Conservation (phyloP, 2,888 invertebrate species). For the Ptilodon capucinus region DNA sequence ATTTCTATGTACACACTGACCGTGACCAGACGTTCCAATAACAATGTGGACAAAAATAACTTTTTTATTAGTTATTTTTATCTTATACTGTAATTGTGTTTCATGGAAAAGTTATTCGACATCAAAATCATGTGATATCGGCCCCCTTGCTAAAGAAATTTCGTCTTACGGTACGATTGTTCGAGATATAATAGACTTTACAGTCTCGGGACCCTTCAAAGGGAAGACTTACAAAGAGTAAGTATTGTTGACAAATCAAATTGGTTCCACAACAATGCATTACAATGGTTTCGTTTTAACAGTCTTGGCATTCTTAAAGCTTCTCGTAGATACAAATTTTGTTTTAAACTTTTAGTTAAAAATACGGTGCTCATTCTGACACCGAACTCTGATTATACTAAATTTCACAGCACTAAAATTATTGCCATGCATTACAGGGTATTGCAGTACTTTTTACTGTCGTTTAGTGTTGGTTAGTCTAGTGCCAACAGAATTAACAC, state of each 20-base stretch:
- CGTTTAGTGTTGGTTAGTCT: too few relatives aligned
- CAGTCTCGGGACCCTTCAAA: conserved; percentile 76
- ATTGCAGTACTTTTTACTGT: too few relatives aligned
- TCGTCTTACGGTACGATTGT: conserved; percentile 79
- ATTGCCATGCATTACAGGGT: too few relatives aligned
- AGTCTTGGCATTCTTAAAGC: not conserved
- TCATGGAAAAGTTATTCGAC: conserved; percentile 2
- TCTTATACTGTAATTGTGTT: not conserved
- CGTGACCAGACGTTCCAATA: conserved; percentile 5
- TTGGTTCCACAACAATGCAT: not conserved
- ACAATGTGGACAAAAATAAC: conserved; percentile 11
- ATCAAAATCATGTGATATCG: conserved; percentile 43
- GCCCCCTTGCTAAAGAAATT: conserved; percentile 79
- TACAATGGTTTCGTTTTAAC: not conserved
- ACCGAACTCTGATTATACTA: too few relatives aligned
- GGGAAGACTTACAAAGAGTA: conserved; percentile 81
- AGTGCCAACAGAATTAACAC: too few relatives aligned
- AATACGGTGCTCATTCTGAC: too few relatives aligned
- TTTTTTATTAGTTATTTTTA: conserved; percentile 2
- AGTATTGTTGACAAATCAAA: conserved; percentile 41
- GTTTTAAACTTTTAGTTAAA: too few relatives aligned
- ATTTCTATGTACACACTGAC: conserved; percentile 11
- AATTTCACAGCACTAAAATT: too few relatives aligned
- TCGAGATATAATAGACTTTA: conserved; percentile 73
- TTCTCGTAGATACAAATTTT: too few relatives aligned